Evolutionary conservation across 1,140 invertebrate species (phyloP).

Genomic region (Drepana arcuata): DNA sequence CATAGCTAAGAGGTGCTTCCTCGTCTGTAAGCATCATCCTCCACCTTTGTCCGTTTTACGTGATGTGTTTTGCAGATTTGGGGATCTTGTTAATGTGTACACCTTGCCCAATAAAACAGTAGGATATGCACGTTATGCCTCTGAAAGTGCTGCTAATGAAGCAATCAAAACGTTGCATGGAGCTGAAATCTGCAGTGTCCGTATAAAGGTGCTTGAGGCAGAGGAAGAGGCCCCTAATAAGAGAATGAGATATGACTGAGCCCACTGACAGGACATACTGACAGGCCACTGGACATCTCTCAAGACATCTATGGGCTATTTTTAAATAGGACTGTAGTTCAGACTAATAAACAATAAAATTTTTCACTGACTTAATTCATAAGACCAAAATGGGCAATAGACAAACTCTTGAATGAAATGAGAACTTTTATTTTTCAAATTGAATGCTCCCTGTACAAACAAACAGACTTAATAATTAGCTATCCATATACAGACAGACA

Average conservation of each 20-base stretch:
- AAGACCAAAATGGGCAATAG: too few relatives aligned
- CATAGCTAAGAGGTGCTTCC: constrained; percentile 70
- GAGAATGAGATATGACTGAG: constrained; percentile 23
- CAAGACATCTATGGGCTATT: constrained; percentile 9
- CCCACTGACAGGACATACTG: too few relatives aligned
- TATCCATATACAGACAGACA: too few relatives aligned
- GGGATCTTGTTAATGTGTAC: constrained; percentile 92
- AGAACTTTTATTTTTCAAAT: too few relatives aligned
- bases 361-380: constrained; percentile 15
- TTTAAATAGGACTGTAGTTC: constrained; percentile 7
- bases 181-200: constrained; percentile 49
- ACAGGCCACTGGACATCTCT: constrained; percentile 7
- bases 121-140: constrained; percentile 92
- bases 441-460: too few relatives aligned
- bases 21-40: constrained; percentile 84
- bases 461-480: too few relatives aligned
- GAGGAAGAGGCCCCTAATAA: constrained; percentile 42
- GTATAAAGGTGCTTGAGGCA: constrained; percentile 46
- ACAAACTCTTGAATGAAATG: too few relatives aligned
- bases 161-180: constrained; percentile 42
- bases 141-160: constrained; percentile 81
- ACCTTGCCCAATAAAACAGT: constrained; percentile 90
- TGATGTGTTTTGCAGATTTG: constrained; percentile 93
- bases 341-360: constrained; percentile 14
- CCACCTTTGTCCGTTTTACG: constrained; percentile 86